Evolutionary conservation across 2,888 invertebrate species (phyloP).

Genomic region (Papilio protenor): DNA sequence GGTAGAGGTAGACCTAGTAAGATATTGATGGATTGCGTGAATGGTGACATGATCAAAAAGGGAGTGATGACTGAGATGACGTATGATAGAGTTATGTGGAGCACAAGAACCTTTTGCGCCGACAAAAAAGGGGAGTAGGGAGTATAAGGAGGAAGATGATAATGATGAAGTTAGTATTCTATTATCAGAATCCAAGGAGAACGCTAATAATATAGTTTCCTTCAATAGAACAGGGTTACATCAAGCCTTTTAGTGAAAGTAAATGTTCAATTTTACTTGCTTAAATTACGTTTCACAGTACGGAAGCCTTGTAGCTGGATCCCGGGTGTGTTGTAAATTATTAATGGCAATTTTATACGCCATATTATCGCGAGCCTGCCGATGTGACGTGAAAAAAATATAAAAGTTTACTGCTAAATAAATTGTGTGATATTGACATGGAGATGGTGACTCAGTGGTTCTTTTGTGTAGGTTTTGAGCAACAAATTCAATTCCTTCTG

Average conservation of each 20-base stretch:
- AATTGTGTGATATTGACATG: not conserved
- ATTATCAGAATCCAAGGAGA: too few relatives aligned
- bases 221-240: not conserved
- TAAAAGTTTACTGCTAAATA: slow-evolving; percentile 2
- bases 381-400: not conserved
- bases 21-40: too few relatives aligned
- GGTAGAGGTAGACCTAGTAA: too few relatives aligned
- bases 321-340: slow-evolving; percentile 24
- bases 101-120: too few relatives aligned
- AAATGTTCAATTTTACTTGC: not conserved
- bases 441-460: not conserved
- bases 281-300: not conserved
- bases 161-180: too few relatives aligned
- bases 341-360: slow-evolving; percentile 16
- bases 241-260: not conserved
- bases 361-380: slow-evolving; percentile 11
- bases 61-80: too few relatives aligned
- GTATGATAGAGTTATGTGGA: too few relatives aligned
- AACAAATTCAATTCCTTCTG: not conserved
- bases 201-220: too few relatives aligned
- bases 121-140: too few relatives aligned
- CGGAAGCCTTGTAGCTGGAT: not conserved
- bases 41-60: too few relatives aligned
- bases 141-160: too few relatives aligned
- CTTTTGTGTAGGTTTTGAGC: not conserved